phyloP scores from a whole-genome alignment of 1,140 invertebrate species.

The Macrosteles quadrilineatus region DNA sequence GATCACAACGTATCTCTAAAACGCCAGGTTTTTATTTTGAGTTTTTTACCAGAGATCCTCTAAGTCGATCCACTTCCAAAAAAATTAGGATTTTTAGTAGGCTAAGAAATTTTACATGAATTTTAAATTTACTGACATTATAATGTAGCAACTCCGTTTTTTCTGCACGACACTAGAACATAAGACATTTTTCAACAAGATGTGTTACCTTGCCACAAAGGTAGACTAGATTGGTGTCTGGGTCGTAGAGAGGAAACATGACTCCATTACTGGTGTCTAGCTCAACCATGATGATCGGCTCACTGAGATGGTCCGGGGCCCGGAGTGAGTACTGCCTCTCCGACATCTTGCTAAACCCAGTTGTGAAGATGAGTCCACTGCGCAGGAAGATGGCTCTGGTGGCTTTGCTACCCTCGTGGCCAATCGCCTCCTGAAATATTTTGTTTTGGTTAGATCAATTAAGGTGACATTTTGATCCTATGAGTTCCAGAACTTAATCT shows the following conservation, averaged over 20 bases:
- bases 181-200: no score
- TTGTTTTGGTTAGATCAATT: slow-evolving; percentile 31
- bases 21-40: no score
- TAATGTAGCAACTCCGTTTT: no score
- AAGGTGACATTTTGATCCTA: no score
- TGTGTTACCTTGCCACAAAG: slow-evolving; percentile 92
- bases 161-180: no score
- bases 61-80: no score
- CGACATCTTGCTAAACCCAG: slow-evolving; percentile 95
- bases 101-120: no score
- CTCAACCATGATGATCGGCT: slow-evolving; percentile 94
- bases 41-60: no score
- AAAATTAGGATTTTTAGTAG: no score
- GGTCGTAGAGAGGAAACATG: slow-evolving; percentile 97
- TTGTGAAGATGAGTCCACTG: slow-evolving; percentile 91
- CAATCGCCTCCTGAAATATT: slow-evolving; percentile 79
- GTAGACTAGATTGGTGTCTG: slow-evolving; percentile 95
- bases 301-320: slow-evolving; percentile 83
- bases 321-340: slow-evolving; percentile 94
- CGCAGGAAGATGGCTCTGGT: slow-evolving; percentile 90
- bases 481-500: no score
- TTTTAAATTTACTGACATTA: no score
- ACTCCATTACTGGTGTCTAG: slow-evolving; percentile 97
- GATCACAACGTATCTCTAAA: no score
- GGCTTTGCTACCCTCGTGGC: slow-evolving; percentile 95